Evolutionary conservation across 2,113 vertebrate genomes (phyloP).

Genomic region (Ceratotherium simum): DNA sequence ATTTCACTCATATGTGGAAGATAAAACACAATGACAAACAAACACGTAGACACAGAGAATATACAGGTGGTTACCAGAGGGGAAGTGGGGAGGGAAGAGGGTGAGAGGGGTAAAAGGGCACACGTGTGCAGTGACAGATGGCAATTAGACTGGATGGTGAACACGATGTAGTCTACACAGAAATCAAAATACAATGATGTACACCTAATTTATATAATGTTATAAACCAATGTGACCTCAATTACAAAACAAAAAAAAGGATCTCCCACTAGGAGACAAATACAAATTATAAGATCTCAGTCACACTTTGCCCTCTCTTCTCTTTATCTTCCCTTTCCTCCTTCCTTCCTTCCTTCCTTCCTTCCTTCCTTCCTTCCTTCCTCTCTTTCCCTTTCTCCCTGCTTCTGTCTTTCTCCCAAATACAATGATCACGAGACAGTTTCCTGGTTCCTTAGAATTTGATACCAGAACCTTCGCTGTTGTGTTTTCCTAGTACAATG

Average conservation of each 20-base stretch:
- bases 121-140: no score
- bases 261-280: neutral
- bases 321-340: neutral
- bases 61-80: no score
- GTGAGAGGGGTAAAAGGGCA: no score
- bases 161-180: no score
- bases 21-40: no score
- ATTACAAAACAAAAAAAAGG: neutral
- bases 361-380: neutral
- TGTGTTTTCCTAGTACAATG: neutral
- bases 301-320: neutral
- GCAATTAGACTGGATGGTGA: no score
- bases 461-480: neutral
- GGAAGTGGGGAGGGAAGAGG: no score
- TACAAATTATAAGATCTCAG: neutral
- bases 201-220: no score
- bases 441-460: neutral
- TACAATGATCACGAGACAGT: neutral
- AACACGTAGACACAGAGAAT: no score
- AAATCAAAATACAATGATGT: no score
- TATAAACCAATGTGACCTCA: no score
- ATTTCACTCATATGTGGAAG: no score
- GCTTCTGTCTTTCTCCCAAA: neutral
- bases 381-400: neutral
- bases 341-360: fast-evolving